phyloP scores from a whole-genome alignment of 2,888 invertebrate genomes.

The Noctuana brunneofusca region DNA sequence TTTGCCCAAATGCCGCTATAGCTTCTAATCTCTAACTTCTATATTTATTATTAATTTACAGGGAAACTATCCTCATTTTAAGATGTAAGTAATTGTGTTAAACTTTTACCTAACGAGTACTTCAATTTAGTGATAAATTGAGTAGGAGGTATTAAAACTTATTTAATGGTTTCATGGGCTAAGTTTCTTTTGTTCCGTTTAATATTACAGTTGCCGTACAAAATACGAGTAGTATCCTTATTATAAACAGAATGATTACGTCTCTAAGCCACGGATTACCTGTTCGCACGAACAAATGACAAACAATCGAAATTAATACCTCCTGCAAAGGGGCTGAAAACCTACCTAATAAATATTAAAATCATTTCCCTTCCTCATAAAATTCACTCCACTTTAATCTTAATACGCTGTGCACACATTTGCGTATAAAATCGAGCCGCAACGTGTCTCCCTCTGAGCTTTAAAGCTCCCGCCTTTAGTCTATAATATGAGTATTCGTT shows the following conservation, averaged over 20 bases:
- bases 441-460: constrained; percentile 47
- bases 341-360: constrained; percentile 38
- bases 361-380: constrained; percentile 42
- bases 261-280: constrained; percentile 19
- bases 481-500: constrained; percentile 9
- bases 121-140: too few species aligned
- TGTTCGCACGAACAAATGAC: constrained; percentile 28
- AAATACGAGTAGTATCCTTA: background rate
- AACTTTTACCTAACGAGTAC: constrained; percentile 16
- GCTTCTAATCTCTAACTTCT: constrained; percentile 21
- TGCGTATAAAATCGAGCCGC: constrained; percentile 49
- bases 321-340: constrained; percentile 24
- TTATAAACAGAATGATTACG: constrained; percentile 11
- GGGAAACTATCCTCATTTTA: constrained; percentile 24
- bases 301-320: constrained; percentile 39
- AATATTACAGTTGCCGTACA: too few species aligned
- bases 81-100: constrained; percentile 10
- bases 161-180: too few species aligned
- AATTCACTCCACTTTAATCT: constrained; percentile 53
- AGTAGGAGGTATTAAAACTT: too few species aligned
- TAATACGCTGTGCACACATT: constrained; percentile 49
- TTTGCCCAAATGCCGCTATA: constrained; percentile 20
- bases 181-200: too few species aligned
- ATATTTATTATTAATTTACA: constrained; percentile 39
- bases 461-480: constrained; percentile 44